phyloP scores from a whole-genome alignment of 2,888 invertebrate genomes.

The Ichneumon xanthorius region DNA sequence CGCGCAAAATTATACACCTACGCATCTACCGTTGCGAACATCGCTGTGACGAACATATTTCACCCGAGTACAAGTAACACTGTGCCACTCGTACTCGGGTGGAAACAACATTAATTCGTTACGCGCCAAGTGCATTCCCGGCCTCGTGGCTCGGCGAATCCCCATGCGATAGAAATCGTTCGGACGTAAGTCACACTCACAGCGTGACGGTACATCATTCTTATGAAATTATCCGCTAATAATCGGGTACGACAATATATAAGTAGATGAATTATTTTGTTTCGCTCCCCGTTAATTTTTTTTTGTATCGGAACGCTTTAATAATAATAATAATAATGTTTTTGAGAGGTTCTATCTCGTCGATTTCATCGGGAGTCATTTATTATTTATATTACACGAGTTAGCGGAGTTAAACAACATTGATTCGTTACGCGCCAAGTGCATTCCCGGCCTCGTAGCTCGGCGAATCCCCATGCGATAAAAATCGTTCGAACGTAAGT shows the following conservation, averaged over 20 bases:
- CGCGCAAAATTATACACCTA: background rate
- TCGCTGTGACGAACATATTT: background rate
- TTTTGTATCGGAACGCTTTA: no score
- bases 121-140: constrained; percentile 4
- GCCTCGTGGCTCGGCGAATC: background rate
- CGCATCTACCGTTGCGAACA: background rate
- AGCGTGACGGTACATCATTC: no score
- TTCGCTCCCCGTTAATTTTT: no score
- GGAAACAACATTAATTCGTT: background rate
- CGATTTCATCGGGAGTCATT: background rate
- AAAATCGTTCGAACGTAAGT: background rate
- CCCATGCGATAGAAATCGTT: background rate
- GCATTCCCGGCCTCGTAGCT: background rate
- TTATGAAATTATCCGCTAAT: no score
- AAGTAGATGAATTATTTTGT: no score
- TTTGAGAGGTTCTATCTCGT: background rate
- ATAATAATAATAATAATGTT: no score
- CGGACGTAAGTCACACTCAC: background rate
- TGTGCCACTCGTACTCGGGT: background rate
- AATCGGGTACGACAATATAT: background rate
- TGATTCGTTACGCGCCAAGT: constrained; percentile 7
- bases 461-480: background rate
- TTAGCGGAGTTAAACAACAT: background rate
- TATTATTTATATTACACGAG: background rate
- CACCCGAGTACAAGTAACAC: constrained; percentile 5